Conservation (phyloP, 1,140 invertebrate genomes). For the Heliconius eleuchia region DNA sequence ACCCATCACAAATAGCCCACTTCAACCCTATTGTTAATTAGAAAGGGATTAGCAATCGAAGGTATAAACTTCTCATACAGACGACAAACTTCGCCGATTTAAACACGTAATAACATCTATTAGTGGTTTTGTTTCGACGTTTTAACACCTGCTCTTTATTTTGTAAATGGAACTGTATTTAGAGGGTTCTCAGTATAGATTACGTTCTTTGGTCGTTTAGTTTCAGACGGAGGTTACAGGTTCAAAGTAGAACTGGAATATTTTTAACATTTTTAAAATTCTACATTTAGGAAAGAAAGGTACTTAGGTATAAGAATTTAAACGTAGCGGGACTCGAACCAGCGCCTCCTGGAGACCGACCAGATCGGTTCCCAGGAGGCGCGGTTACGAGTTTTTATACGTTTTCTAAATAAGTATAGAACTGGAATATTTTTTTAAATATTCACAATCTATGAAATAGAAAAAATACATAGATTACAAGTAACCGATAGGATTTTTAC, state of each 20-base stretch:
- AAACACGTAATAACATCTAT: not conserved
- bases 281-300: no score
- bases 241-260: not conserved
- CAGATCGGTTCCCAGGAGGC: no score
- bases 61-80: not conserved
- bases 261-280: no score
- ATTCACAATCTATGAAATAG: no score
- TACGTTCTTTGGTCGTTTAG: not conserved
- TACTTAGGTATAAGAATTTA: no score
- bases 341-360: no score
- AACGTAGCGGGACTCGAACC: no score
- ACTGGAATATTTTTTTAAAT: no score
- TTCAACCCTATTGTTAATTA: not conserved
- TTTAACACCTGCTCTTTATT: constrained; percentile 13
- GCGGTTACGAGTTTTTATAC: no score
- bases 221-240: not conserved
- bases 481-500: no score
- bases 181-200: not conserved
- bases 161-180: constrained; percentile 2
- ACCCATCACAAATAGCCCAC: not conserved
- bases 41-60: not conserved
- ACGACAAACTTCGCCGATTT: not conserved
- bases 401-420: no score
- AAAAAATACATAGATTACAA: no score
- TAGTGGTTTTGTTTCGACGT: not conserved